Conservation (phyloP, 2,888 invertebrate species). For the Lepetodrilus schrolli region DNA sequence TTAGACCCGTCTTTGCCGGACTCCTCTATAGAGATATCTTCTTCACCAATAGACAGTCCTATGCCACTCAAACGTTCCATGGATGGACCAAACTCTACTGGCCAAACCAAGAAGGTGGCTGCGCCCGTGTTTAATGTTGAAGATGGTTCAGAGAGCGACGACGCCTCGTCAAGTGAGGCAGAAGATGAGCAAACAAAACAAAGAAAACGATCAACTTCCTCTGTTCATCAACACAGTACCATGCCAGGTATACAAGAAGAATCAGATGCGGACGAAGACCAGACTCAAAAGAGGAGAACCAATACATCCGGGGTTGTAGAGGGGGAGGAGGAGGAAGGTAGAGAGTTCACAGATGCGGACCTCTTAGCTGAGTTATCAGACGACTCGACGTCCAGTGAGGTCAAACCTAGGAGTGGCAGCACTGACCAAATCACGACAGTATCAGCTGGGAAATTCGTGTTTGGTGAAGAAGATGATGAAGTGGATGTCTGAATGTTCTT, state of each 20-base stretch:
- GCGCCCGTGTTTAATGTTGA: neutral
- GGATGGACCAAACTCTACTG: neutral
- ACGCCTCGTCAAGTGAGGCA: neutral
- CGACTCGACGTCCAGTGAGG: neutral
- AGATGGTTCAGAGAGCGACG: neutral
- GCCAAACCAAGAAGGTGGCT: neutral
- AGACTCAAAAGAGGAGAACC: neutral
- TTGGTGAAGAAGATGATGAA: neutral
- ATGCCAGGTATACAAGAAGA: slow-evolving; percentile 10
- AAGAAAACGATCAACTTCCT: neutral
- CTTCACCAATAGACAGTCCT: slow-evolving; percentile 10
- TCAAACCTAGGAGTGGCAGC: neutral
- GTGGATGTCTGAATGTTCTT: neutral
- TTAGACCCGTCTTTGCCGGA: neutral
- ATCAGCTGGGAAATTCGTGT: neutral
- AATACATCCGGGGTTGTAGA: neutral
- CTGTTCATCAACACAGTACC: neutral
- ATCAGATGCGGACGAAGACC: neutral
- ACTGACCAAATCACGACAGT: neutral
- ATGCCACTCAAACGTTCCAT: neutral
- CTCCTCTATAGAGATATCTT: neutral
- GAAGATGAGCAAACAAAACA: neutral
- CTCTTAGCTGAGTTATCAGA: slow-evolving; percentile 4
- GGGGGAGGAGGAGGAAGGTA: neutral
- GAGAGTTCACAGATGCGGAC: slow-evolving; percentile 3